Evolutionary conservation across 2,797 vertebrate genomes (phyloP), one percentile per base, ranked within the genome.

Genomic region (Serranus cabrilla): DNA sequence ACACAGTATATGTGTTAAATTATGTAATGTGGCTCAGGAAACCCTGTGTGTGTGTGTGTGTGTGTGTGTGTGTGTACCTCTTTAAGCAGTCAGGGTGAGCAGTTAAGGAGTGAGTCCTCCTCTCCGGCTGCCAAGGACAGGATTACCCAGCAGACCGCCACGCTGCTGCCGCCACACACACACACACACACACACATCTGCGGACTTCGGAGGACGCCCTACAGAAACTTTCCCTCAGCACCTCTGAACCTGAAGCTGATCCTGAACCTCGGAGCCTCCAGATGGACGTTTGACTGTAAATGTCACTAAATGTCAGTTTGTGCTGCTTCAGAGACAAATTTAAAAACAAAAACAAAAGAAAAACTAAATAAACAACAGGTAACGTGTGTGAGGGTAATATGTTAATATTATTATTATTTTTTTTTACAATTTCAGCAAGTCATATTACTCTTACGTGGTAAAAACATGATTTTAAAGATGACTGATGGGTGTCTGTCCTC

Each of bases 111-210:
- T n/a, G 64, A 70, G 70, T 76, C 51, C 21, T 61, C 47, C 2
- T 49, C 60, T 84, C 72, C 4, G 17, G 39, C 70, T 76, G 73
- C 59, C 76, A 82, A 76, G 69, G 79, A 78, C 76, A 78, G 71
- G 81, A 86, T 86, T 84, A 83, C 76, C 60, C 76, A 78, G 76
- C 74, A 82, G 66, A 74, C 58, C 14, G 46, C 68, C 25, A 21
- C 40, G 2, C 57, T 39, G 64, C 77, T 21, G 68, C 54, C 39
- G 9, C 72, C 63, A 64, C 76, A 78, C 81, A 63, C 31, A 17
- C n/a, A 60, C 55, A 51, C 52, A 0, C 34, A 34, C 34, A 20
- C 55, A 25, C 55, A n/a, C 43, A 20, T 45, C n/a, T n/a, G n/a
- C n/a, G n/a, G 13, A 14, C 67, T 25, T 57, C 64, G 51, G 50